Conservation (phyloP, 2,797 vertebrate species). For the Gila robusta region DNA sequence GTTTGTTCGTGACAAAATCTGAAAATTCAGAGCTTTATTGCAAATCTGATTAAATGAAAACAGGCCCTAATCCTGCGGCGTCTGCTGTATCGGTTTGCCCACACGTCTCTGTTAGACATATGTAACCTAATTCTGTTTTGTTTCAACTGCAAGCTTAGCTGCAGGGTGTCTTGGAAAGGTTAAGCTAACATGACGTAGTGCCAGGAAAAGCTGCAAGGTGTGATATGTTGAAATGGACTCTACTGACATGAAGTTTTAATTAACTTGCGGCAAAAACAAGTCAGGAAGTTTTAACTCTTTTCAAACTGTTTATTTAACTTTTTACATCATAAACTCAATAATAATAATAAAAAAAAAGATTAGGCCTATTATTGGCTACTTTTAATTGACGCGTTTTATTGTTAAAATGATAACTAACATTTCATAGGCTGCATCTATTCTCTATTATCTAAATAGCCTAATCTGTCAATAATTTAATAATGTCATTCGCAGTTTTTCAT, state of each 20-base stretch:
- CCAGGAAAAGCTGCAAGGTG: constrained; percentile 57
- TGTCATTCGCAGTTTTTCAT: not conserved
- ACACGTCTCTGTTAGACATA: constrained; percentile 65
- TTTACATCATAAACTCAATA: not conserved
- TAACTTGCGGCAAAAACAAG: constrained; percentile 21
- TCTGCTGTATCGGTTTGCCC: constrained; percentile 60
- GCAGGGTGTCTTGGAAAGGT: constrained; percentile 72
- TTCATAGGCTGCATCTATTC: not conserved
- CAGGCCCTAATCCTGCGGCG: constrained; percentile 58
- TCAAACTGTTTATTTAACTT: not conserved
- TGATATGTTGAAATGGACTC: constrained; percentile 43
- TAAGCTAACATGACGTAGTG: constrained; percentile 70
- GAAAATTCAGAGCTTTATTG: constrained; percentile 60
- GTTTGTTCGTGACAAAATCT: constrained; percentile 63
- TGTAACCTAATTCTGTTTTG: constrained; percentile 71
- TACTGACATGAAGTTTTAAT: constrained; percentile 51
- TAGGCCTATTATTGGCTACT: not conserved
- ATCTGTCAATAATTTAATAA: not conserved
- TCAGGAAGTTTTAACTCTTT: not conserved
- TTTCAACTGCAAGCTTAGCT: constrained; percentile 71
- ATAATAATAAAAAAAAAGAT: not conserved
- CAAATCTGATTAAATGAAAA: constrained; percentile 69
- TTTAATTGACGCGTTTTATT: not conserved
- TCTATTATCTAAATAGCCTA: not conserved
- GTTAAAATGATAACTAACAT: not conserved